phyloP scores from a whole-genome alignment of 1,140 invertebrate species.

The Panagrolaimus sp. region DNA sequence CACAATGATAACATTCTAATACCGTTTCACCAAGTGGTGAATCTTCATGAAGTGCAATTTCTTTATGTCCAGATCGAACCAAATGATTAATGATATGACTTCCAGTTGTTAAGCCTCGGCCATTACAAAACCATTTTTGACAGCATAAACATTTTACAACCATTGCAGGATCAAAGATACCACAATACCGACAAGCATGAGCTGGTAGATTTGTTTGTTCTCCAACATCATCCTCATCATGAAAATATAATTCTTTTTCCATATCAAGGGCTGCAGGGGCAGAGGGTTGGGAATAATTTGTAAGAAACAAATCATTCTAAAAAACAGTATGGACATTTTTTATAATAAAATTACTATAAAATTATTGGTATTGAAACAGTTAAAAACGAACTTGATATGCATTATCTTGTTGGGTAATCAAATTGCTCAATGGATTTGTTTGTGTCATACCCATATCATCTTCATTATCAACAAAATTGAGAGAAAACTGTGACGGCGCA shows the following conservation, averaged over 20 bases:
- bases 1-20: constrained; percentile 97
- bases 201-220: constrained; percentile 42
- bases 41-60: constrained; percentile 93
- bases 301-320: not conserved
- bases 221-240: constrained; percentile 39
- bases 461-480: constrained; percentile 33
- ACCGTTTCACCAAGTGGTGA: constrained; percentile 94
- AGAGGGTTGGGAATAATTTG: constrained; percentile 11
- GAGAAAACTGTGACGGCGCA: not conserved
- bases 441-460: constrained; percentile 20
- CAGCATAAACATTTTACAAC: constrained; percentile 97
- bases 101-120: constrained; percentile 90
- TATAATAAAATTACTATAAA: no score
- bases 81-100: constrained; percentile 98
- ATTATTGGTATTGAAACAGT: no score
- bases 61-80: constrained; percentile 94
- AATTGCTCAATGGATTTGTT: not conserved
- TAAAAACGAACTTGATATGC: no score
- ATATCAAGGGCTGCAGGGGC: constrained; percentile 18
- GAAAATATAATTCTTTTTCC: constrained; percentile 34
- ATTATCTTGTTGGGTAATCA: constrained; percentile 13
- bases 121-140: constrained; percentile 99
- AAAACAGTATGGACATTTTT: no score
- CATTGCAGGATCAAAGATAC: constrained; percentile 92
- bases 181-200: constrained; percentile 70